These are phyloP conservation scores for Apus apus DNA, from an alignment of 2,113 vertebrate genomes.

Conservation along the genomic window DNA sequence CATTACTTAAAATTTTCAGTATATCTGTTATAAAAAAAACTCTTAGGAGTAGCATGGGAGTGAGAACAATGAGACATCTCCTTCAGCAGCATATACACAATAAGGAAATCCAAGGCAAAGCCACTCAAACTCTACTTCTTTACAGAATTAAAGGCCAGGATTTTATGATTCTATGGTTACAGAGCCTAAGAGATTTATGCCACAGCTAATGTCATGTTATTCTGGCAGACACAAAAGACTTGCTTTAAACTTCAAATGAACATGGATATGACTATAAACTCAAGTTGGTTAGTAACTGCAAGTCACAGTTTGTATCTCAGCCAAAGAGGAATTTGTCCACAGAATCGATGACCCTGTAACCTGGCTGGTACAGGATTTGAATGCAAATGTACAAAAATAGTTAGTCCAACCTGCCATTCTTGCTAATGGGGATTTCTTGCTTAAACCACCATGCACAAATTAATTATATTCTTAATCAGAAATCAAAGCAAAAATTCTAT, in stretches of 20 bases:
- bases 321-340: not conserved
- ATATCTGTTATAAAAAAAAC: not conserved
- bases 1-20: not conserved
- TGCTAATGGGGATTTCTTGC: not conserved
- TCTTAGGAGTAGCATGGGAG: not conserved
- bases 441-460: not conserved
- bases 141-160: no score
- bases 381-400: not conserved
- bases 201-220: not conserved
- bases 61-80: not conserved
- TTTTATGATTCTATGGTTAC: no score
- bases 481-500: not conserved
- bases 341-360: not conserved
- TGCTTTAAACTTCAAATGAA: not conserved
- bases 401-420: not conserved
- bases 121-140: not conserved
- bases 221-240: not conserved
- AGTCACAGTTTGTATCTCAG: not conserved
- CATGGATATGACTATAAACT: not conserved
- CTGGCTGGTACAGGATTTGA: not conserved
- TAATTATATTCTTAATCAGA: not conserved
- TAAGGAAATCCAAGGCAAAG: conserved; percentile 15
- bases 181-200: not conserved
- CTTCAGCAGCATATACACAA: not conserved
- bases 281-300: not conserved